Evolutionary conservation across 2,113 vertebrate genomes (phyloP).

Genomic region (Rhinoderma darwinii): DNA sequence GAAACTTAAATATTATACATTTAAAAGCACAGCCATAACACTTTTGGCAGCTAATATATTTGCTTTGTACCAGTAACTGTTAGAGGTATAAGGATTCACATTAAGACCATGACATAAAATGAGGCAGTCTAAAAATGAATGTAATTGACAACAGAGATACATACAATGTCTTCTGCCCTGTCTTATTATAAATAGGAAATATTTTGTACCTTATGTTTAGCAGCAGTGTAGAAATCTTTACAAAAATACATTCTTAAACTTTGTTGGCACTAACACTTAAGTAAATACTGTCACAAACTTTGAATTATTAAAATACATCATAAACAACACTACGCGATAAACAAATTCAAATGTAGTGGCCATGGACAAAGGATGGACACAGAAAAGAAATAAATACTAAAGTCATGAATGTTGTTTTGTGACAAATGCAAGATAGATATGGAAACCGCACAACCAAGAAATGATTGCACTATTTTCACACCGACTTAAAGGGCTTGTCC

Average conservation of each 20-base stretch:
- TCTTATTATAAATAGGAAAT: not conserved
- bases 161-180: not conserved
- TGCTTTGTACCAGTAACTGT: not conserved
- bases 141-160: not conserved
- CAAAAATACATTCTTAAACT: slow-evolving; percentile 45
- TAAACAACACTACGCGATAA: not conserved
- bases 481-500: too few species aligned
- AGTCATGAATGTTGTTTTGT: slow-evolving; percentile 52
- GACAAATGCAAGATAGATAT: slow-evolving; percentile 67
- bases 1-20: not conserved
- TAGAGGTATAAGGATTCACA: not conserved
- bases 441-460: slow-evolving; percentile 19
- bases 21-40: not conserved
- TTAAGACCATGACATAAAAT: not conserved
- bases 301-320: not conserved
- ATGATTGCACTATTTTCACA: slow-evolving; percentile 20
- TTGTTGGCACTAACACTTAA: slow-evolving; percentile 60
- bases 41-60: not conserved
- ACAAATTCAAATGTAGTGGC: not conserved
- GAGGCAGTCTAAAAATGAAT: slow-evolving; percentile 7
- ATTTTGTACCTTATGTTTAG: not conserved
- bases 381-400: not conserved
- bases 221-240: slow-evolving; percentile 16
- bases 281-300: slow-evolving; percentile 47
- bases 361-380: not conserved